Conservation (phyloP, 53 echinoderm and acorn worm species). For the Antedon mediterranea region DNA sequence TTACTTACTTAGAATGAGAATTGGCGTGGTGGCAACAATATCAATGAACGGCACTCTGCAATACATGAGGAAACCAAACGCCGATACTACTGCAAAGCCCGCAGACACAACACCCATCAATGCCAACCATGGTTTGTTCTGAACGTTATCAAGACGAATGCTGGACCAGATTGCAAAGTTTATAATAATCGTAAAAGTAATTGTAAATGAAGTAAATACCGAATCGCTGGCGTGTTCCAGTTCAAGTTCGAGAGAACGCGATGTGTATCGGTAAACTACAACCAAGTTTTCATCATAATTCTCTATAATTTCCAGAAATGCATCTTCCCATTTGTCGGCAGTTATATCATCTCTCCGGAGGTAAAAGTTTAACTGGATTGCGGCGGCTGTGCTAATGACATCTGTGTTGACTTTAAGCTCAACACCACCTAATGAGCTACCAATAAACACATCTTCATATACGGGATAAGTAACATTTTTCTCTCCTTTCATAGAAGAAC, state of each 20-base stretch:
- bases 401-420: background rate
- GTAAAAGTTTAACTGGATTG: conserved; percentile 20
- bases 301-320: conserved; percentile 6
- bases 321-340: conserved; percentile 32
- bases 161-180: conserved; percentile 25
- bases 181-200: conserved; percentile 32
- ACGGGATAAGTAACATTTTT: conserved; percentile 11
- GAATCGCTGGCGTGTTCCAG: conserved; percentile 8
- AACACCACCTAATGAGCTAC: conserved; percentile 13
- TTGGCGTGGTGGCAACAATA: conserved; percentile 14
- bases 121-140: conserved; percentile 27
- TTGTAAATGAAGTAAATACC: conserved; percentile 11
- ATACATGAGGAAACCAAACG: conserved; percentile 30
- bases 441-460: conserved; percentile 4
- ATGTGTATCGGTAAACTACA: conserved; percentile 9
- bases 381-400: conserved; percentile 9
- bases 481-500: background rate
- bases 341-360: conserved; percentile 3
- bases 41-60: conserved; percentile 27
- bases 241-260: conserved; percentile 14
- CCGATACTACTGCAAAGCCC: conserved; percentile 19
- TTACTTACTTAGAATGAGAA: conserved; percentile 28
- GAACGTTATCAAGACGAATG: conserved; percentile 29
- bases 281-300: background rate
- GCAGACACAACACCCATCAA: conserved; percentile 23